Base-by-base conservation (phyloP, 1,140 invertebrate genomes). In the Philopotamus ludificatus region DNA sequence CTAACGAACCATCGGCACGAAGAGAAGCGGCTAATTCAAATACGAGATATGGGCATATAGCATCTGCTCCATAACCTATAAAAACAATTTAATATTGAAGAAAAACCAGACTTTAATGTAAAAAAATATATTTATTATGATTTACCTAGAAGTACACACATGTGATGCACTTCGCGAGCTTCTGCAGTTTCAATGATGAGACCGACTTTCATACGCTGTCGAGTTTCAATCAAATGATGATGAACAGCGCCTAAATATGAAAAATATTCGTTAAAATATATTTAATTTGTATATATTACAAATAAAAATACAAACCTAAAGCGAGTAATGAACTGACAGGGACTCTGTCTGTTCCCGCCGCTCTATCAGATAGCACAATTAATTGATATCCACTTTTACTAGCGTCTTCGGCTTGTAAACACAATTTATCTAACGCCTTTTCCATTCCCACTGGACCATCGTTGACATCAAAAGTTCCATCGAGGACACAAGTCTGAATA, bases 41-140 rank as follows among this genome's bases (percentile, higher is more conserved):
- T 2, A 98, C 95, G 66, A 99, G 79, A 77, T 99, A 99, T 0
- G 97, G 97, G 74, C 96, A 98, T 66, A 99, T 93, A 0, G 92
- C 96, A 80, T 99, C 97, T 3, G 95, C 96, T 49, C 97, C 97
- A 77, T 96, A 99, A 50, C 97, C 79, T 80, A 64, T 2, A 63
- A 34, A 34, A 34, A 34, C 12, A 34, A 34, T 34, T 34, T 8
- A 39, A n/a, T 39, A 39, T 8, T 8, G n/a, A 39, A 39, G n/a
- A 39, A 39, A 39, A 39, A 39, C 7, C 7, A 8, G n/a, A 8
- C n/a, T 39, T n/a, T n/a, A 39, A 16, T n/a, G 15, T 12, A 45
- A 16, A 22, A 1, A 20, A 44, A 16, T 16, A 41, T 15, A 1
- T 16, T 22, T 39, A 60, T 12, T 26, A 47, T 22, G 8, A 12